Evolutionary conservation across 2,888 invertebrate species (phyloP), one percentile per base, ranked within the genome.

Genomic region (Agrotis ipsilon): DNA sequence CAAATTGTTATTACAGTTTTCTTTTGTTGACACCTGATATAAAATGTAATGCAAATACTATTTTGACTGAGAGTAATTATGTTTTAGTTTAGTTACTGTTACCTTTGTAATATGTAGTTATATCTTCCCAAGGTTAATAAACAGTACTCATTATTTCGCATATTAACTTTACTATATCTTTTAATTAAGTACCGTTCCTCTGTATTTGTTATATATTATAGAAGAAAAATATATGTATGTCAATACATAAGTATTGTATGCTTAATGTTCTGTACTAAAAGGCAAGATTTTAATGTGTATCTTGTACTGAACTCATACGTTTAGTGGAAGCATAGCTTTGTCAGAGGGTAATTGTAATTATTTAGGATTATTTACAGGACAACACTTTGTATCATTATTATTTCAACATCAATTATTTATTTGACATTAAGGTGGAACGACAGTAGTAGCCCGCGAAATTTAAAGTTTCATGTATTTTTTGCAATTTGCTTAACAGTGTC

Each of bases 21-120:
- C 27, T 75, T 76, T 76, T 78, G 68, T 84, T 77, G 74, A 84
- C 82, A 51, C 65, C 58, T 55, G 68, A 49, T 74, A 84, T 63
- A 61, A 78, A 75, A 66, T 74, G 63, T 72, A 67, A 75, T 57
- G 55, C 57, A 84, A 74, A 76, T 82, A 80, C 61, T 82, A 80
- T n/a, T n/a, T n/a, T 64, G 80, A 80, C 82, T 80, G 80, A 80
- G 58, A 82, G 75, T 74, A 80, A 80, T 80, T 80, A 80, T 83
- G 83, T 85, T 80, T 82, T 83, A 82, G 73, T 80, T 81, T 64
- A 82, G 75, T 72, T 76, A 55, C 80, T 84, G 82, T 84, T 83
- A 84, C 83, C 76, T 74, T 76, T 68, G 67, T 62, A 72, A 81
- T 71, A 74, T 84, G 48, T 83, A 72, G 68, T 79, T 74, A 67